Evolutionary conservation across 2,888 invertebrate genomes (phyloP).

Genomic region (Spicauda simplicius): DNA sequence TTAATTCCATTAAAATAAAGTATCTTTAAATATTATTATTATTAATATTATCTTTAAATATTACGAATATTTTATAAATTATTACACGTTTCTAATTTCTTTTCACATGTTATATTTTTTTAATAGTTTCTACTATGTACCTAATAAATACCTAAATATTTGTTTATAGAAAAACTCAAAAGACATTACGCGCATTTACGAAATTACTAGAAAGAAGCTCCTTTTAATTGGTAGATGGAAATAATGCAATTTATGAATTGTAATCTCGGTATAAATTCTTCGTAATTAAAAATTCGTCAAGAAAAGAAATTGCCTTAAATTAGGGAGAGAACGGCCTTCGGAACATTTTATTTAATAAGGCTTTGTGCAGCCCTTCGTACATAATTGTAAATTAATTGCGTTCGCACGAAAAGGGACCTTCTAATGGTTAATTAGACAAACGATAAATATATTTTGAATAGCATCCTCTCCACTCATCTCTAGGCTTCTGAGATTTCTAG

Average conservation of each 20-base stretch:
- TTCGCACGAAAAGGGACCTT: conserved; percentile 50
- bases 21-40: too few species aligned
- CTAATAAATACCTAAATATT: too few species aligned
- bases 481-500: neutral
- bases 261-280: conserved; percentile 42
- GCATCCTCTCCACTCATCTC: conserved; percentile 37
- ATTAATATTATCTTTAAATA: too few species aligned
- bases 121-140: too few species aligned
- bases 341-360: conserved; percentile 78
- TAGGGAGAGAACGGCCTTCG: conserved; percentile 62
- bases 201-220: conserved; percentile 5
- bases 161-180: neutral
- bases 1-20: too few species aligned
- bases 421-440: conserved; percentile 63
- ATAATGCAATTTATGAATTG: conserved; percentile 30
- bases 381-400: conserved; percentile 81
- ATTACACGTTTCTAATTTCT: too few species aligned
- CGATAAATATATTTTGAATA: conserved; percentile 70
- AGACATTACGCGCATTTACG: neutral
- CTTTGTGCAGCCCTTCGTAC: conserved; percentile 72
- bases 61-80: too few species aligned
- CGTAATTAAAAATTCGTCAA: conserved; percentile 56
- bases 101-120: too few species aligned
- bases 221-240: conserved; percentile 22
- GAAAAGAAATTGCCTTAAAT: conserved; percentile 63